Evolutionary conservation across 2,113 vertebrate species (phyloP).

Genomic region (Macroglossus sobrinus): DNA sequence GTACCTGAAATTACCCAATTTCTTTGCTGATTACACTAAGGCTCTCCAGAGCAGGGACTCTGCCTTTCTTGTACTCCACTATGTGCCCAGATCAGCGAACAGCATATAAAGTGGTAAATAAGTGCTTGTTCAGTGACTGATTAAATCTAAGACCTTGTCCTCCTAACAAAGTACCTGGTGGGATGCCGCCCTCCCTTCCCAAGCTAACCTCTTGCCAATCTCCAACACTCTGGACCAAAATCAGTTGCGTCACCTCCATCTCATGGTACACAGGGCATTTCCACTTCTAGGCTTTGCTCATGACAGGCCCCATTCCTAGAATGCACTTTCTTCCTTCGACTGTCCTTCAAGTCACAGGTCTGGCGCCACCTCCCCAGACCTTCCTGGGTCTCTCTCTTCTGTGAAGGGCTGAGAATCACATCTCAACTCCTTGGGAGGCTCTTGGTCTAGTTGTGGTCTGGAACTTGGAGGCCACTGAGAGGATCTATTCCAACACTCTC

Average conservation of each 20-base stretch:
- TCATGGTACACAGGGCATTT: neutral
- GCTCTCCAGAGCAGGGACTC: neutral
- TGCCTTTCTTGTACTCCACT: neutral
- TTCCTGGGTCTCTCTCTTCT: neutral
- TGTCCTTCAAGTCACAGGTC: neutral
- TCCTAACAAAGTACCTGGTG: neutral
- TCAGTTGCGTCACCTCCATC: neutral
- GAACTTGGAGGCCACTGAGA: neutral
- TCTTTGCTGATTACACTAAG: neutral
- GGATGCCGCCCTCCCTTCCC: fast-evolving
- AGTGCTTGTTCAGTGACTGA: neutral
- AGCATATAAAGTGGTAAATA: neutral
- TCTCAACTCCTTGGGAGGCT: neutral
- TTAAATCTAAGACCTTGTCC: neutral
- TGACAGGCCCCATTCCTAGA: neutral
- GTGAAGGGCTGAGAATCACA: neutral
- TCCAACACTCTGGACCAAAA: neutral
- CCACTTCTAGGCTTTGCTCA: neutral
- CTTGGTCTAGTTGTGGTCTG: neutral
- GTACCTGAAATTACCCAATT: neutral
- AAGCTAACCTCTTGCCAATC: neutral
- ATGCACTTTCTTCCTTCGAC: neutral
- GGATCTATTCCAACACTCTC: neutral
- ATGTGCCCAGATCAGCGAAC: neutral
- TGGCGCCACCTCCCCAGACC: neutral